Base-by-base conservation (phyloP, 1,140 invertebrate species). In the Drosophila kanapiae region DNA sequence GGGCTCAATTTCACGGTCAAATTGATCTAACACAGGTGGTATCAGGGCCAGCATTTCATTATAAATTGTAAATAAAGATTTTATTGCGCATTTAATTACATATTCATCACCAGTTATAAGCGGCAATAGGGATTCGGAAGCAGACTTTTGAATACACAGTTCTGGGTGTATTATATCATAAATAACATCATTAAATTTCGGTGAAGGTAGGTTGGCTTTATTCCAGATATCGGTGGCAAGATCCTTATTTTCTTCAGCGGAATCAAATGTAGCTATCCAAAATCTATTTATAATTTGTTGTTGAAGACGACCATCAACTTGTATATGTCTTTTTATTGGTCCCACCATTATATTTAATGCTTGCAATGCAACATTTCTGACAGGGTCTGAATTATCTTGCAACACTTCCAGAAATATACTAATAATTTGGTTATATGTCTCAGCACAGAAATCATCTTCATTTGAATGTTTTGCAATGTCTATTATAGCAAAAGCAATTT, bases 1-100 rank as follows among this genome's bases (percentile, higher is more conserved):
- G 77, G 97, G 96, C 81, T 96, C 95, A 16, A 98, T 94, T 80
- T 98, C 95, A 48, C 99, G 95, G 40, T 98, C 98, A 94, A 99
- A 98, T 91, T 97, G 95, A 93, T 99, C 98, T 51, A 98, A 92
- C 91, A 96, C 96, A 6, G 97, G 96, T 14, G 97, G 97, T 71
- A 97, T 96, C 94, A 98, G 95, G 53, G 94, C 94, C 8, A 97
- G 88, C 84, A 97, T 97, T 27, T 97, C 95, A 33, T 95, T 93
- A 91, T 99, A 99, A 16, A 97, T 94, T 18, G 95, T 91, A 23
- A 98, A 94, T 23, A 99, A 93, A 58, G 93, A 93, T 35, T 95
- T 93, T 38, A 98, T 91, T 49, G 96, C 95, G 6, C 58, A 67
- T 49, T 94, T 94, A 37, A 95, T 94, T 16, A 95, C 79, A 7